Percentiles rank a stretch among this genome's conserved stretches.
These are phyloP conservation scores for Hemibagrus guttatus DNA, from an alignment of 2,797 vertebrate species.

Conservation along the genomic window DNA sequence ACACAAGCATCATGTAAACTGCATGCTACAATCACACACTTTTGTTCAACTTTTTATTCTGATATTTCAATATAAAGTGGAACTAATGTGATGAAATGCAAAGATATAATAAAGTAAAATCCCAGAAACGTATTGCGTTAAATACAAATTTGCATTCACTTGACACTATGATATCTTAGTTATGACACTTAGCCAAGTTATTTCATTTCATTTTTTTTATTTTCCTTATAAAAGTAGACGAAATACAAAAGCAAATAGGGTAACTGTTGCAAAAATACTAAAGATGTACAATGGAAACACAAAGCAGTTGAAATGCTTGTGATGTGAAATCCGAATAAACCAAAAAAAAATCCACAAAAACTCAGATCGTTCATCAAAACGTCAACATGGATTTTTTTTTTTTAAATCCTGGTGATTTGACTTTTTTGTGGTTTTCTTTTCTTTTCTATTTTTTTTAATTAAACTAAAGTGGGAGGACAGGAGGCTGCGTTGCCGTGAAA, in stretches of 20 bases:
- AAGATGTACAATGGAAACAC: slow-evolving; percentile 66
- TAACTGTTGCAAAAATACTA: slow-evolving; percentile 64
- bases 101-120: neutral
- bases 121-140: neutral
- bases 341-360: neutral
- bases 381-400: neutral
- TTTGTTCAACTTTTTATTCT: too few relatives aligned
- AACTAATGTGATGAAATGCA: neutral
- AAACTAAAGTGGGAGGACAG: slow-evolving; percentile 37
- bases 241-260: slow-evolving; percentile 64
- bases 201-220: slow-evolving; percentile 66
- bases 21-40: neutral
- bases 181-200: neutral
- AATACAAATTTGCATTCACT: neutral
- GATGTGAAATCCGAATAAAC: slow-evolving; percentile 55
- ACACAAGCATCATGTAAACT: neutral
- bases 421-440: slow-evolving; percentile 51
- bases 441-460: neutral
- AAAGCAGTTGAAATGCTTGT: slow-evolving; percentile 78
- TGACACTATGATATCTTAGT: neutral
- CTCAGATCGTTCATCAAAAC: neutral
- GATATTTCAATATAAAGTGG: neutral
- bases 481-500: slow-evolving; percentile 53
- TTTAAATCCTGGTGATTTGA: slow-evolving; percentile 23
- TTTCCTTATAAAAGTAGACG: slow-evolving; percentile 67